Percentiles rank a stretch among this genome's conserved stretches.
Evolutionary conservation across 2,888 invertebrate genomes (phyloP).

Genomic region (Tiliacea citrago): DNA sequence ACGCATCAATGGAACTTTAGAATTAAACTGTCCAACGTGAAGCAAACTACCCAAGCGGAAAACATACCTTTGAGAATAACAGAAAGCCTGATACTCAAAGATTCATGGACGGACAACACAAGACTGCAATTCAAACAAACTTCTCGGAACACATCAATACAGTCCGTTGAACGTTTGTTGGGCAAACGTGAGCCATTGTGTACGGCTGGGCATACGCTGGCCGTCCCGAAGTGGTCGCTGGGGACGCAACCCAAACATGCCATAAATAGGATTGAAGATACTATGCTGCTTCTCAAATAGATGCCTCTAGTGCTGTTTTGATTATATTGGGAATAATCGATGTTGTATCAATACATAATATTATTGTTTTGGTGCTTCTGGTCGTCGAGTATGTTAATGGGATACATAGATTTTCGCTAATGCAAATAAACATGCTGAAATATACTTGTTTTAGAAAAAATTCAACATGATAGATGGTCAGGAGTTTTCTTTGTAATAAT

Average conservation of each 20-base stretch:
- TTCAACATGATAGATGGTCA: background rate
- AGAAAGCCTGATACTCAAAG: conserved; percentile 12
- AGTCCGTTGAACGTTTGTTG: conserved; percentile 35
- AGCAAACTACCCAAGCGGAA: conserved; percentile 3
- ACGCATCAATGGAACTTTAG: background rate
- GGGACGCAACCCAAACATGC: conserved; percentile 38
- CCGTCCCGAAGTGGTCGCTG: conserved; percentile 33
- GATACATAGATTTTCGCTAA: too few relatives aligned
- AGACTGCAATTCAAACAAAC: conserved; percentile 26
- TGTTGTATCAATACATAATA: background rate
- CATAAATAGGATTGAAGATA: conserved; percentile 45
- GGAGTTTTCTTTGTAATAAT: background rate
- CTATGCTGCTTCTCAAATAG: conserved; percentile 22
- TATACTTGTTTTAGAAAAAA: background rate
- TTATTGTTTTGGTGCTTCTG: background rate
- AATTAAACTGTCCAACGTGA: background rate
- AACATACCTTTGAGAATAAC: conserved; percentile 28
- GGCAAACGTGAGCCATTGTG: conserved; percentile 43
- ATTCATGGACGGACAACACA: conserved; percentile 30
- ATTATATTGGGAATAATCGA: conserved; percentile 19
- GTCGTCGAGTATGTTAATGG: background rate
- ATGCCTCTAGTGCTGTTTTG: conserved; percentile 28
- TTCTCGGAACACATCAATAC: conserved; percentile 40
- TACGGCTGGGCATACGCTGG: conserved; percentile 26
- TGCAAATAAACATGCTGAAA: too few relatives aligned